These are phyloP conservation scores for Trichomycterus rosablanca DNA, from an alignment of 2,113 vertebrate genomes.

Conservation along the genomic window DNA sequence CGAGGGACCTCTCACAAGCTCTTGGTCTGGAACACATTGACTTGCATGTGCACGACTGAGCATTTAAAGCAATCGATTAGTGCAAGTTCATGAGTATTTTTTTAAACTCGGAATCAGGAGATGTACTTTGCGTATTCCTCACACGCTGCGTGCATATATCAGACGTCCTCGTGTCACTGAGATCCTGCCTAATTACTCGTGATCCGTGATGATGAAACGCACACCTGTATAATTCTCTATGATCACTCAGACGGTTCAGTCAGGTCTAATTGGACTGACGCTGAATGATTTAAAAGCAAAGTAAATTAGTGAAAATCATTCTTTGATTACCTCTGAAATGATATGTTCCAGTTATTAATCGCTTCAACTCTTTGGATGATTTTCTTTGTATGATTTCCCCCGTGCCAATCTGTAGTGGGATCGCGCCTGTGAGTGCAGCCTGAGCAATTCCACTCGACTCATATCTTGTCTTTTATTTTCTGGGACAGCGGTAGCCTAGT, in stretches of 20 bases:
- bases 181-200: constrained; percentile 40
- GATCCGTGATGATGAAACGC: constrained; percentile 45
- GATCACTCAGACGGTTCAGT: neutral
- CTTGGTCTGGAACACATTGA: constrained; percentile 17
- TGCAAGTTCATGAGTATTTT: neutral
- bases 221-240: constrained; percentile 36
- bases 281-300: too few species aligned
- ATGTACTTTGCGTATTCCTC: constrained; percentile 21
- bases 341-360: too few species aligned
- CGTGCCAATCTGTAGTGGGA: too few species aligned
- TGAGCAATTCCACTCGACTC: too few species aligned
- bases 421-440: too few species aligned
- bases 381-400: too few species aligned
- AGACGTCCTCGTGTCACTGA: constrained; percentile 31
- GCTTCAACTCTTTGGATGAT: too few species aligned
- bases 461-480: too few species aligned
- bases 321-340: too few species aligned
- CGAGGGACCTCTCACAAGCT: neutral
- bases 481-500: too few species aligned
- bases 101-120: constrained; percentile 15
- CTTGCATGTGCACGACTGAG: constrained; percentile 2
- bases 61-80: neutral
- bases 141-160: constrained; percentile 44
- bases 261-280: neutral
- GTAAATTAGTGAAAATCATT: too few species aligned